phyloP scores from a whole-genome alignment of 2,888 invertebrate species.

The Sericinus montela region DNA sequence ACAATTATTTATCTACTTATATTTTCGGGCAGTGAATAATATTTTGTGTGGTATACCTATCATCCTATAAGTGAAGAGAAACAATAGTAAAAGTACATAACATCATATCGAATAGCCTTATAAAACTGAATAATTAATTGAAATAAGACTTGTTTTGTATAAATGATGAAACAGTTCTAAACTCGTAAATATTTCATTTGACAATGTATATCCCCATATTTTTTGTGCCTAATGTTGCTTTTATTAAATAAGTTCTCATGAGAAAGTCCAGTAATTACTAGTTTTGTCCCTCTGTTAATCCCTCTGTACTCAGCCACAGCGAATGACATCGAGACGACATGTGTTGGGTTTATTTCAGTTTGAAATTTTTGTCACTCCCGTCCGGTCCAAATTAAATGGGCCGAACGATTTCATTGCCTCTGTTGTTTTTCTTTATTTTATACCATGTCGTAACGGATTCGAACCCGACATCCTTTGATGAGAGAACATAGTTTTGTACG shows the following conservation, averaged over 20 bases:
- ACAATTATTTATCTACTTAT: no score
- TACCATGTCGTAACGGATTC: conserved; percentile 39
- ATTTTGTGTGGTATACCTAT: no score
- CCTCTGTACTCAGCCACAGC: conserved; percentile 8
- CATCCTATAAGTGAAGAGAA: no score
- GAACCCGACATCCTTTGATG: conserved; percentile 71
- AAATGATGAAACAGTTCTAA: no score
- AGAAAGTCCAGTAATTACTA: background rate
- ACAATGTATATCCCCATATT: no score
- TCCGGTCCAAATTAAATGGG: conserved; percentile 77
- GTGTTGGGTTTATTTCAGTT: conserved; percentile 75
- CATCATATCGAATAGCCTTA: no score
- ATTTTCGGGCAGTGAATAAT: no score
- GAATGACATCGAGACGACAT: conserved; percentile 63
- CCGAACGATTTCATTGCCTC: conserved; percentile 69
- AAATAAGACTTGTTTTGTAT: no score
- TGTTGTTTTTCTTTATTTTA: conserved; percentile 46
- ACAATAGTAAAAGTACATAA: no score
- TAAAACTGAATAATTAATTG: no score
- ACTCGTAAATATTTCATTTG: no score
- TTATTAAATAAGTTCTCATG: conserved; percentile 1
- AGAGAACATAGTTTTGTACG: conserved; percentile 26
- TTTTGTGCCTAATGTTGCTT: background rate
- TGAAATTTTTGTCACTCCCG: conserved; percentile 75
- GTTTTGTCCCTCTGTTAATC: conserved; percentile 9